Conservation (phyloP, 2,113 vertebrate genomes). For the Serinus canaria region DNA sequence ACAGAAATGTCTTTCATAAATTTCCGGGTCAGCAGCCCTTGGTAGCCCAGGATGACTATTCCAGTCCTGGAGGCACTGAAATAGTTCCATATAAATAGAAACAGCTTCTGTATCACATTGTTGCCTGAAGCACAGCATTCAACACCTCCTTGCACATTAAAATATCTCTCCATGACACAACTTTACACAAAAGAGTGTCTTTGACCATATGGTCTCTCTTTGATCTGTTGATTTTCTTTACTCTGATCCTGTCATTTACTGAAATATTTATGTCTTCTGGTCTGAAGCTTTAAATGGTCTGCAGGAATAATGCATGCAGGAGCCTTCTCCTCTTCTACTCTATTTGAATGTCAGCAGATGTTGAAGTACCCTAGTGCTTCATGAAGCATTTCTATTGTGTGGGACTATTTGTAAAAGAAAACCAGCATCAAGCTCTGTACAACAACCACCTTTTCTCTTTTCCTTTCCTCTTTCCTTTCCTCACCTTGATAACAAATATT, state of each 20-base stretch:
- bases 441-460: not conserved
- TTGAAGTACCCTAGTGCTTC: not conserved
- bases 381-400: not conserved
- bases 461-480: not conserved
- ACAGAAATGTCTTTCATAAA: constrained; percentile 87
- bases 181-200: constrained; percentile 51
- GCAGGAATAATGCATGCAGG: constrained; percentile 53
- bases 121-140: constrained; percentile 68
- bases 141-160: constrained; percentile 62
- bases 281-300: constrained; percentile 59
- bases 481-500: not conserved
- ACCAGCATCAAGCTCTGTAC: not conserved
- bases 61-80: constrained; percentile 77
- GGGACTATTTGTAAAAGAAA: constrained; percentile 8
- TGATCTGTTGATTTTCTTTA: constrained; percentile 63
- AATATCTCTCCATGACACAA: constrained; percentile 52
- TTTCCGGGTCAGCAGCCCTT: constrained; percentile 86
- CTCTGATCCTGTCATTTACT: constrained; percentile 40
- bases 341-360: constrained; percentile 30
- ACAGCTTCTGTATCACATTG: constrained; percentile 69
- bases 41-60: constrained; percentile 74
- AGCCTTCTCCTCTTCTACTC: not conserved
- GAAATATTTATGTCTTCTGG: constrained; percentile 28
- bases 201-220: constrained; percentile 40
- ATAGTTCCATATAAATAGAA: constrained; percentile 79